These are phyloP conservation scores for Notothenia coriiceps DNA, from an alignment of 2,113 vertebrate genomes.

Conservation along the genomic window DNA sequence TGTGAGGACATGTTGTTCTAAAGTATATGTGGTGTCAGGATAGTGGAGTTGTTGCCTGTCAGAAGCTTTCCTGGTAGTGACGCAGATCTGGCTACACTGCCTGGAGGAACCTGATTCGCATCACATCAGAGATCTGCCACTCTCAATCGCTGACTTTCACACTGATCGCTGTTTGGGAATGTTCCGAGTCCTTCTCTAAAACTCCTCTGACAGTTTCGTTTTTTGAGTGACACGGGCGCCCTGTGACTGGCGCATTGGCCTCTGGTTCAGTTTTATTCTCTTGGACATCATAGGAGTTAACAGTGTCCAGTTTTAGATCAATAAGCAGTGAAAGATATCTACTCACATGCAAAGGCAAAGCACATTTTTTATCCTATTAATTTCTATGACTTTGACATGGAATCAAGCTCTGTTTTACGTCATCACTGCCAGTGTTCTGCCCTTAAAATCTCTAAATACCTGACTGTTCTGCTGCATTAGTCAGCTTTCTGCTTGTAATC, in stretches of 20 bases:
- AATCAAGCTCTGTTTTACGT: constrained; percentile 37
- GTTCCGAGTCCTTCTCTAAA: constrained; percentile 54
- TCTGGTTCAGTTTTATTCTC: constrained; percentile 4
- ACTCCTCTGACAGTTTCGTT: constrained; percentile 52
- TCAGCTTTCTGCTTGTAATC: constrained; percentile 75
- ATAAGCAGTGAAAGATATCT: not conserved
- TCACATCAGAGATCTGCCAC: constrained; percentile 76
- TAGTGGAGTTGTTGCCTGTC: constrained; percentile 48
- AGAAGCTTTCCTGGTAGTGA: constrained; percentile 57
- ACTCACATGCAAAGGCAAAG: constrained; percentile 7
- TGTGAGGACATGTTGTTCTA: constrained; percentile 25
- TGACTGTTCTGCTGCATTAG: constrained; percentile 71
- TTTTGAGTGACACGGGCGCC: constrained; percentile 36
- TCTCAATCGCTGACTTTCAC: constrained; percentile 57
- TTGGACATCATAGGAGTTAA: not conserved
- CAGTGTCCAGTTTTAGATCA: constrained; percentile 5
- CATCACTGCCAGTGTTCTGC: constrained; percentile 57
- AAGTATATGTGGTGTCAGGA: constrained; percentile 39
- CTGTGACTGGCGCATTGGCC: constrained; percentile 28
- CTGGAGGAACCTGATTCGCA: constrained; percentile 69
- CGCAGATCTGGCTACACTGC: constrained; percentile 58
- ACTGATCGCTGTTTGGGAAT: constrained; percentile 69
- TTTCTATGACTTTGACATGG: constrained; percentile 40
- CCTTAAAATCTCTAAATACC: constrained; percentile 73
- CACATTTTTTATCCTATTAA: constrained; percentile 22